Percentiles rank a stretch among this genome's conserved stretches.
phyloP scores from a whole-genome alignment of 2,797 vertebrate species.

The Lepus oiostolus region DNA sequence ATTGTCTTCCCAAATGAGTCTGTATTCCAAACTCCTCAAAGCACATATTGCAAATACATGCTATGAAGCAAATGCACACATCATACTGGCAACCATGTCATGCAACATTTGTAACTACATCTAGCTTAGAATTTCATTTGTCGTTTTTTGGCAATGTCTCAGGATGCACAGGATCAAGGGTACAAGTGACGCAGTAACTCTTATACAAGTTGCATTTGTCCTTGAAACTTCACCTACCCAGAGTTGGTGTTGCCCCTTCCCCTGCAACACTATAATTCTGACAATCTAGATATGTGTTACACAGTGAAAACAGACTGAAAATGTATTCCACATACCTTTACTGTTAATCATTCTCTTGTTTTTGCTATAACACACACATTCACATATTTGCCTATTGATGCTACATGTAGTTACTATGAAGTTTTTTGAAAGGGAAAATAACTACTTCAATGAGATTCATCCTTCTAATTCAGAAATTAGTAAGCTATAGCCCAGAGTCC shows the following conservation, averaged over 20 bases:
- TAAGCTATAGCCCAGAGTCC: neutral
- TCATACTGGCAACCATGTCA: neutral
- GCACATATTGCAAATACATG: neutral
- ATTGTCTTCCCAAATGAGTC: neutral
- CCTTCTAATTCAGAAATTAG: neutral
- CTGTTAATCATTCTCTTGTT: conserved; percentile 1
- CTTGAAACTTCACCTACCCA: conserved; percentile 66
- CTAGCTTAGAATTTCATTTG: neutral
- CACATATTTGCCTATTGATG: conserved; percentile 26
- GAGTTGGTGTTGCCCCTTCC: conserved; percentile 59
- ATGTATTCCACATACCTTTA: neutral
- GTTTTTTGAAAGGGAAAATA: neutral
- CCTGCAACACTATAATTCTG: conserved; percentile 20
- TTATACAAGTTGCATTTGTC: neutral
- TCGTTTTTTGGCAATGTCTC: neutral
- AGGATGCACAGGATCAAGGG: neutral
- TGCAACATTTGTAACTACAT: neutral
- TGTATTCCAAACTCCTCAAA: neutral
- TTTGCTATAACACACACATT: neutral
- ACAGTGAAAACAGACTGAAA: neutral
- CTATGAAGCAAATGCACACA: neutral
- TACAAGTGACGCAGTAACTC: neutral
- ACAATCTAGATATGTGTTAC: neutral
- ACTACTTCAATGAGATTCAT: neutral
- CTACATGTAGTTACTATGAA: neutral